phyloP scores from a whole-genome alignment of 2,888 invertebrate genomes.

The Acrobasis suavella region DNA sequence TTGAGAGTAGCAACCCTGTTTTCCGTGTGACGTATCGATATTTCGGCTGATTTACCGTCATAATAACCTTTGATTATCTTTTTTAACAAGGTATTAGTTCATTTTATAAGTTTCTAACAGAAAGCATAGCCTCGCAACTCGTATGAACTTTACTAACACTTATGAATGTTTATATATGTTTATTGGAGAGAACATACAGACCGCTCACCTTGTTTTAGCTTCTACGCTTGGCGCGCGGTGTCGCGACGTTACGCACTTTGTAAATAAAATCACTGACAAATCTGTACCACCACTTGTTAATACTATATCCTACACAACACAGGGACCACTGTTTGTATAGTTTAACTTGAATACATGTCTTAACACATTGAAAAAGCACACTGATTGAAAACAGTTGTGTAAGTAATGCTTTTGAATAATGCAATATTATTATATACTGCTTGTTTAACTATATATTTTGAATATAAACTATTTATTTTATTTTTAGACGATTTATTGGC shows the following conservation, averaged over 20 bases:
- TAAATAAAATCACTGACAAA: slow-evolving; percentile 49
- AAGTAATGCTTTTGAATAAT: neutral
- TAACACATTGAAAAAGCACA: neutral
- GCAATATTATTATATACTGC: slow-evolving; percentile 1
- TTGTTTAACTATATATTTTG: slow-evolving; percentile 1
- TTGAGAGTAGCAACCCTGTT: too few relatives aligned
- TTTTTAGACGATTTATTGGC: too few relatives aligned
- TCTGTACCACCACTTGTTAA: slow-evolving; percentile 23
- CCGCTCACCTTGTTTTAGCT: slow-evolving; percentile 32
- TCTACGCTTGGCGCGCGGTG: slow-evolving; percentile 37
- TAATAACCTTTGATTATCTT: too few relatives aligned
- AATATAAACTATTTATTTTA: neutral
- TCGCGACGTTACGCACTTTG: slow-evolving; percentile 39
- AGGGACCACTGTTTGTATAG: neutral
- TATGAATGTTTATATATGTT: neutral
- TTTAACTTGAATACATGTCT: neutral
- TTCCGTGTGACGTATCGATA: too few relatives aligned
- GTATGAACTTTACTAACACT: too few relatives aligned
- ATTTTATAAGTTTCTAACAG: too few relatives aligned
- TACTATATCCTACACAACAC: neutral
- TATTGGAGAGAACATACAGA: slow-evolving; percentile 50
- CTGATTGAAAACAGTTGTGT: neutral
- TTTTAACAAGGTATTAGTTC: too few relatives aligned
- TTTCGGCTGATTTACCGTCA: too few relatives aligned
- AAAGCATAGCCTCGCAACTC: too few relatives aligned